phyloP scores from a whole-genome alignment of 2,113 vertebrate species.

The Nyctibius bracteatus region DNA sequence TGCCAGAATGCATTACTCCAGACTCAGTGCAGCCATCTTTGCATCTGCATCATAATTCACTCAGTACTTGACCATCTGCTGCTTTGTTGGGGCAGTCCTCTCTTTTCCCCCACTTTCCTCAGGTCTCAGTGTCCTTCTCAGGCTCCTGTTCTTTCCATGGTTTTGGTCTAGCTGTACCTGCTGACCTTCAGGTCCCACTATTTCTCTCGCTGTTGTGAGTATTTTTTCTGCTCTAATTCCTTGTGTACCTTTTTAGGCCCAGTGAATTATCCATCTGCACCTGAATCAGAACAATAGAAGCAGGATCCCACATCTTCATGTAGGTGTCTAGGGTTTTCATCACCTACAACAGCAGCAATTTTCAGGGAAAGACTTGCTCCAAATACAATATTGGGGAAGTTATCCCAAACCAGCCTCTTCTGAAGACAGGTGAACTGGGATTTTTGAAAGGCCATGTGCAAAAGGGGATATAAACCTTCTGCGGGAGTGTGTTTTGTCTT shows the following conservation, averaged over 20 bases:
- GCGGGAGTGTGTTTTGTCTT: background rate
- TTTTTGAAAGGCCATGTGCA: background rate
- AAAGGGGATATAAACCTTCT: background rate
- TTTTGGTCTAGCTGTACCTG: background rate
- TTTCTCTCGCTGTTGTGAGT: background rate
- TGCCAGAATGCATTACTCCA: background rate
- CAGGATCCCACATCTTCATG: background rate
- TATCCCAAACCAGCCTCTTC: background rate
- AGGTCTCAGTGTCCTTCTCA: background rate
- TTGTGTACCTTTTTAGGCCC: background rate
- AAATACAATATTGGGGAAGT: background rate
- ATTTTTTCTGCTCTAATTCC: background rate
- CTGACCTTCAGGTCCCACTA: background rate
- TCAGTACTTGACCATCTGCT: background rate
- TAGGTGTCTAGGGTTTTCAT: background rate
- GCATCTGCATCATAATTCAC: no score
- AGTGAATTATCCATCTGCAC: fast-evolving
- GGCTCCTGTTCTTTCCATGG: background rate
- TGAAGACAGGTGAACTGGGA: background rate
- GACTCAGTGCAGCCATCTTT: background rate
- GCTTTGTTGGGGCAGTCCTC: background rate
- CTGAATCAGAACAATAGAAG: background rate
- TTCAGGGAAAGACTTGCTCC: background rate
- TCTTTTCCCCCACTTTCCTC: background rate
- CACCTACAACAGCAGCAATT: background rate